phyloP scores from a whole-genome alignment of 2,888 invertebrate species.

The Creontiades dilutus region DNA sequence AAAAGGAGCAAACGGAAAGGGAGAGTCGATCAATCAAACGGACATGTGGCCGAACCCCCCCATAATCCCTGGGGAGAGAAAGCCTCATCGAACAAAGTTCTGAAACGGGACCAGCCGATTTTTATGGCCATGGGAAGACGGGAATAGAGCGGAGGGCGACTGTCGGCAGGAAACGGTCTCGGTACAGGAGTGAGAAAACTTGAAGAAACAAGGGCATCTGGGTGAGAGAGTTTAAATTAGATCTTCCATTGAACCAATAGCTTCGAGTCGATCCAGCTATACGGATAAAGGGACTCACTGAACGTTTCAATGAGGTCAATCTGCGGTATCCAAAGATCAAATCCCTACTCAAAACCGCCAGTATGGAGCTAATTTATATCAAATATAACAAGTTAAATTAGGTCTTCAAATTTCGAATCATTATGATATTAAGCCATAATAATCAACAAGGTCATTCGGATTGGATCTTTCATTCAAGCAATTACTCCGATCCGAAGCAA shows the following conservation, averaged over 20 bases:
- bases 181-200: slow-evolving; percentile 30
- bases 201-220: slow-evolving; percentile 44
- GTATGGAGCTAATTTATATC: too few relatives aligned
- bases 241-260: slow-evolving; percentile 27
- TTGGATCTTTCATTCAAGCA: too few relatives aligned
- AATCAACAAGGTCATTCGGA: too few relatives aligned
- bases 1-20: neutral
- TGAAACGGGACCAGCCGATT: slow-evolving; percentile 30
- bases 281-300: neutral
- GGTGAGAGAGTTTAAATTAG: slow-evolving; percentile 52
- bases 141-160: slow-evolving; percentile 8
- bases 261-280: neutral
- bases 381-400: too few relatives aligned
- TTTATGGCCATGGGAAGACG: slow-evolving; percentile 33
- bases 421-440: too few relatives aligned
- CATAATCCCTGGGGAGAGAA: neutral
- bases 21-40: slow-evolving; percentile 36
- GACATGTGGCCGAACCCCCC: neutral
- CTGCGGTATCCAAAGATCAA: too few relatives aligned
- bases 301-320: neutral
- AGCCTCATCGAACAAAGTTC: neutral
- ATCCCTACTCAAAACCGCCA: too few relatives aligned
- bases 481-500: too few relatives aligned
- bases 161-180: slow-evolving; percentile 26
- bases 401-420: too few relatives aligned